phyloP scores from a whole-genome alignment of 2,888 invertebrate species.

The Acanthosoma haemorrhoidale region DNA sequence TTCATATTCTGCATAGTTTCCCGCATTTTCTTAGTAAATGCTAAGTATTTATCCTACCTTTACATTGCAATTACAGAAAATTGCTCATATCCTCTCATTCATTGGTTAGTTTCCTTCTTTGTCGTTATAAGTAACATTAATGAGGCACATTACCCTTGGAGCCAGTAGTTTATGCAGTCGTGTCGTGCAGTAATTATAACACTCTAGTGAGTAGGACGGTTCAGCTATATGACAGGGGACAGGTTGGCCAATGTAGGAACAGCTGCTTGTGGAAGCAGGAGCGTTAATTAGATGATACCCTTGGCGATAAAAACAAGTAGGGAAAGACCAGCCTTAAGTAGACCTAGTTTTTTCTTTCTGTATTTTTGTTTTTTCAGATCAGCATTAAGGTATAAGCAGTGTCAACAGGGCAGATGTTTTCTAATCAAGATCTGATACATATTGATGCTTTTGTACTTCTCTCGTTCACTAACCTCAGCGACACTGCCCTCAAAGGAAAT shows the following conservation, averaged over 20 bases:
- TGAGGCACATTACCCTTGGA: too few relatives aligned
- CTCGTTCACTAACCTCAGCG: not conserved
- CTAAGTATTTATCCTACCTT: too few relatives aligned
- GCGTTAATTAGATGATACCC: slow-evolving; percentile 26
- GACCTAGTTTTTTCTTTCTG: not conserved
- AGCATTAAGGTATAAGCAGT: slow-evolving; percentile 7
- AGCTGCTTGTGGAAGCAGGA: slow-evolving; percentile 17
- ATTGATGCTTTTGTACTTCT: not conserved
- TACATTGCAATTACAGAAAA: too few relatives aligned
- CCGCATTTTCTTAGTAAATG: too few relatives aligned
- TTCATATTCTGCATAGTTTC: too few relatives aligned
- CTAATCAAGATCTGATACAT: not conserved
- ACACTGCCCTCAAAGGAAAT: not conserved
- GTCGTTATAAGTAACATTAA: too few relatives aligned
- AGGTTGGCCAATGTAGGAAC: not conserved
- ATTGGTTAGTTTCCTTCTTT: too few relatives aligned
- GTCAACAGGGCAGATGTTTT: slow-evolving; percentile 26
- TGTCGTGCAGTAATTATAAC: too few relatives aligned
- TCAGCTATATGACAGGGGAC: too few relatives aligned
- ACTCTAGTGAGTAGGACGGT: too few relatives aligned
- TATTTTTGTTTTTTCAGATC: not conserved
- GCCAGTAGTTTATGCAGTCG: too few relatives aligned
- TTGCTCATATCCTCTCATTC: too few relatives aligned
- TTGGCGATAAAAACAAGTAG: slow-evolving; percentile 26
- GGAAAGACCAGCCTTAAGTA: not conserved